phyloP scores from a whole-genome alignment of 2,113 vertebrate species.

The Alosa alosa region DNA sequence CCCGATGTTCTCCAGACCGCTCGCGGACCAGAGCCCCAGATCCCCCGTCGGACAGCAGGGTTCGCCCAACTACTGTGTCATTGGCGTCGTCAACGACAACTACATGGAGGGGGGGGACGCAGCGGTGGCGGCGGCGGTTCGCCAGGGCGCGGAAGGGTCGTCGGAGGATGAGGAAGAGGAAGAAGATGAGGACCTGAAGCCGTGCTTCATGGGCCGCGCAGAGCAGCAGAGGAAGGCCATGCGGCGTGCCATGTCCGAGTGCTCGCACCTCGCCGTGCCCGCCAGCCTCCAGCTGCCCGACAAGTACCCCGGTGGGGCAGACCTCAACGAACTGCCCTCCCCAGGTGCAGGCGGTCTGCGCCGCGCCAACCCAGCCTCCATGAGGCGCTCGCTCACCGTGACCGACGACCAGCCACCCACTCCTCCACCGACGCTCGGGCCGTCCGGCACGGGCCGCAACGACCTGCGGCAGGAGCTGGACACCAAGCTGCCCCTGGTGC shows the following conservation, averaged over 20 bases:
- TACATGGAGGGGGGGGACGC: slow-evolving; percentile 47
- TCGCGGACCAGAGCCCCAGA: slow-evolving; percentile 48
- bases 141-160: slow-evolving; percentile 47
- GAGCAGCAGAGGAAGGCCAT: slow-evolving; percentile 86
- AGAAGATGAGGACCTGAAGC: slow-evolving; percentile 58
- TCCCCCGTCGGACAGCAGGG: slow-evolving; percentile 61
- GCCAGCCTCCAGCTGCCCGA: slow-evolving; percentile 81
- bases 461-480: slow-evolving; percentile 61
- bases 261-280: slow-evolving; percentile 90
- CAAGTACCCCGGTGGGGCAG: slow-evolving; percentile 78
- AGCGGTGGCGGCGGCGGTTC: neutral
- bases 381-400: slow-evolving; percentile 85
- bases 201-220: slow-evolving; percentile 67
- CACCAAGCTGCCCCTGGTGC: slow-evolving; percentile 51
- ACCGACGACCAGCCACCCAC: slow-evolving; percentile 77
- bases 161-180: slow-evolving; percentile 64
- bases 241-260: slow-evolving; percentile 91
- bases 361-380: slow-evolving; percentile 64
- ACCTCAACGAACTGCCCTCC: slow-evolving; percentile 63
- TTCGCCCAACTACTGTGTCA: slow-evolving; percentile 63
- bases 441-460: slow-evolving; percentile 54
- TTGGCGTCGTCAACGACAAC: slow-evolving; percentile 60
- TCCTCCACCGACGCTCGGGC: slow-evolving; percentile 55
- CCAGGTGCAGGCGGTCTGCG: slow-evolving; percentile 56
- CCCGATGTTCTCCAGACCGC: slow-evolving; percentile 60